Base-by-base conservation (phyloP, 2,113 vertebrate species). In the Prinia subflava region DNA sequence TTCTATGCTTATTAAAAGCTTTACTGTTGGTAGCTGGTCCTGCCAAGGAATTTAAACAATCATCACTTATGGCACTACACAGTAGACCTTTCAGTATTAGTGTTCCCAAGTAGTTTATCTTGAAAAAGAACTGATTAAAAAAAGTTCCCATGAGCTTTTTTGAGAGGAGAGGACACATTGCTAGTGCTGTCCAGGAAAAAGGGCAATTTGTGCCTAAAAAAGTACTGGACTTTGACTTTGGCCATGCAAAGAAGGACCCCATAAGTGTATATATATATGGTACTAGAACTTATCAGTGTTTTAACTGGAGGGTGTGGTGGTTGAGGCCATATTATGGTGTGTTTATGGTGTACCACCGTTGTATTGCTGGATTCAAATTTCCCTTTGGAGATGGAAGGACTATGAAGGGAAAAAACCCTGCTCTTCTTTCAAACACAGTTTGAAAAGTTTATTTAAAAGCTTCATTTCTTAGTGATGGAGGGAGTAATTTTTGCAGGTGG, bases 311-410 rank as follows among this genome's bases (percentile, higher is more conserved):
- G 39, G 39, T 39, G 39, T 42, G 6, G 9, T 62, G 20, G 17
- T 47, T 2, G 5, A 81, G 20, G 11, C 11, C 21, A 4, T 1
- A 0, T 28, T 76, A 12, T 23, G 23, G 14, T 55, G 11, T 46
- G 18, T 65, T 87, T 35, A 44, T 62, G 23, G 9, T 50, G 8
- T 22, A 30, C 23, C 13, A 13, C 35, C 42, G 20, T 20, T 77
- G 15, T 44, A 18, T 52, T 73, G 10, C 30, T 62, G 22, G 11
- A 81, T 23, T 63, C 12, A 59, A 24, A 44, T 89, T 77, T 70
- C 17, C 17, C 35, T 70, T 70, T 56, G 47, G 23, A 81, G 25
- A 15, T 89, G 76, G 20, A 73, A 62, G 6, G 16, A 27, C 17
- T 73, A 2, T 31, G 27, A 56, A 86, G 41, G 8, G 3, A 47